Evolutionary conservation across 2,888 invertebrate genomes (phyloP).

Genomic region (Erebia aethiops): DNA sequence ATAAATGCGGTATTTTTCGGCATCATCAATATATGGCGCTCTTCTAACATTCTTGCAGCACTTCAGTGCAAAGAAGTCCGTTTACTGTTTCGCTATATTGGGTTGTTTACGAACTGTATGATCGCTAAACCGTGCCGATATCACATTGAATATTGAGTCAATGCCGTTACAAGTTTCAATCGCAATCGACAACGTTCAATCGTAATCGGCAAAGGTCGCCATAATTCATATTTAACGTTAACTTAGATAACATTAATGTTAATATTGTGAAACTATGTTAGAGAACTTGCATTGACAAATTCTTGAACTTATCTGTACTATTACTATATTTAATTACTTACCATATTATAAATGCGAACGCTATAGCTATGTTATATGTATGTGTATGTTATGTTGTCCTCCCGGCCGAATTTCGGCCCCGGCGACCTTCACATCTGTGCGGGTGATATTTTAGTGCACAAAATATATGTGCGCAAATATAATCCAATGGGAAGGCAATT

Average conservation of each 20-base stretch:
- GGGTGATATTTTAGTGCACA: no score
- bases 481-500: no score
- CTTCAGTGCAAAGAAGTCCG: no score
- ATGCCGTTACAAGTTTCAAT: constrained; percentile 23
- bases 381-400: no score
- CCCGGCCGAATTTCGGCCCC: no score
- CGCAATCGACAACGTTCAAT: constrained; percentile 31
- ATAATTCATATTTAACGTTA: constrained; percentile 42
- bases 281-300: constrained; percentile 19
- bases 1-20: no score
- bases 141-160: constrained; percentile 17
- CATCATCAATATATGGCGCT: no score
- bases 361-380: no score
- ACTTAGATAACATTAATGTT: constrained; percentile 43
- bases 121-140: background rate
- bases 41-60: no score
- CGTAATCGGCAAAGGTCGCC: constrained; percentile 43
- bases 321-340: background rate
- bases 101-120: background rate
- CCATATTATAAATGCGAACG: no score
- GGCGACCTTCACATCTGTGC: no score
- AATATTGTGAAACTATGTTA: constrained; percentile 38
- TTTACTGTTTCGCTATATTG: background rate
- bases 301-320: constrained; percentile 8
- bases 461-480: no score